Base-by-base conservation (phyloP, 1,140 invertebrate species). In the Drosophila orena region DNA sequence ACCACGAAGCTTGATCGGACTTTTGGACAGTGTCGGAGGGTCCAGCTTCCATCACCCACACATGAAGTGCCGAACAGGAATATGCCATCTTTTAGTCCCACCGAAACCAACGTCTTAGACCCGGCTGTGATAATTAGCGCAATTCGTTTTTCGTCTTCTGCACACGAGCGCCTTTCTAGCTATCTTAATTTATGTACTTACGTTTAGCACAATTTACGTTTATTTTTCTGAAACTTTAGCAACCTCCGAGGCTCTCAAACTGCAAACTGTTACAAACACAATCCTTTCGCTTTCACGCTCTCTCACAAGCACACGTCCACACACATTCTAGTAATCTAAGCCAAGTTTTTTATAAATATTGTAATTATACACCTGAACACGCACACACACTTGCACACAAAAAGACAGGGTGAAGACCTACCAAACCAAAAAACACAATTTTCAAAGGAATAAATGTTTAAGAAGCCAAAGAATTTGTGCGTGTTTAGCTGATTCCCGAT, bases 121-220 rank as follows among this genome's bases (percentile, higher is more conserved):
- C 84, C 84, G 84, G 84, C 84, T 89, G 84, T 89, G 84, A 89
- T 89, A 89, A 78, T 88, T 89, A 89, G 84, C 85, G 77, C 80
- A 89, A 88, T 89, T 88, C 72, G 64, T 50, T 83, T 81, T 64
- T 65, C 64, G 62, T 68, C 66, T 44, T 77, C 71, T 75, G 47
- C 47, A 75, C 46, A 75, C 59, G 61, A 54, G 61, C 50, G 59
- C 71, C 47, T 27, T 59, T 71, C 58, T 49, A 58, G 35, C 47
- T 58, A 68, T 57, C 57, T 52, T 60, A 61, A 69, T 61, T 79
- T 79, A 55, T 61, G 49, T 52, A 53, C 64, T 34, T 68, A 70
- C 3, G 65, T 86, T 77, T 85, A 61, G 66, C 53, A 57, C 44
- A 76, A 76, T 70, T 74, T 69, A 68, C 37, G 64, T 68, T 86